Conservation (phyloP, 1,140 invertebrate species). For the Lysiphlebus fabarum region DNA sequence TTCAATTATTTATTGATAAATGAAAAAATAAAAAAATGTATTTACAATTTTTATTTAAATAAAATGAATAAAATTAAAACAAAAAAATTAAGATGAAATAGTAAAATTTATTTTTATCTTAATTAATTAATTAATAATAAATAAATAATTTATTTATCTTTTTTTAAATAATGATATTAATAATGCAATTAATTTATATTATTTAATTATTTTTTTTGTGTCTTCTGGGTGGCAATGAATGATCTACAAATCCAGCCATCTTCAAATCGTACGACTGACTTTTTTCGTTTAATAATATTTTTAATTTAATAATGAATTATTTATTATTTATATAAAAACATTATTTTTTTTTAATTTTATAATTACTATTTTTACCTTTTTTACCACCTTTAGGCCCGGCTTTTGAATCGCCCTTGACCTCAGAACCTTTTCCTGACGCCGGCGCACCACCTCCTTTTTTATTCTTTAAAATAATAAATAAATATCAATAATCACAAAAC, state of each 20-base stretch:
- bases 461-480: constrained; percentile 24
- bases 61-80: too few species aligned
- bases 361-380: constrained; percentile 23
- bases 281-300: too few species aligned
- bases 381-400: constrained; percentile 31
- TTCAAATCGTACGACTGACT: constrained; percentile 20
- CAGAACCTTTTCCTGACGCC: constrained; percentile 21
- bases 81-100: too few species aligned
- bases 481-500: constrained; percentile 11
- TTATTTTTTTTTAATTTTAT: too few species aligned
- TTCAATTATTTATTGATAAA: too few species aligned
- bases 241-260: constrained; percentile 26
- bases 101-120: too few species aligned
- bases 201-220: constrained; percentile 16
- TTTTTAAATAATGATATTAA: constrained; percentile 1
- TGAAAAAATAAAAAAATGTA: too few species aligned
- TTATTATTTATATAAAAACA: too few species aligned
- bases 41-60: too few species aligned
- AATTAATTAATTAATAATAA: too few species aligned
- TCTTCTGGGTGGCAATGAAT: constrained; percentile 15
- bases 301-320: too few species aligned
- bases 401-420: constrained; percentile 24
- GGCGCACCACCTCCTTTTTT: constrained; percentile 27
- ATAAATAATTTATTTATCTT: too few species aligned
- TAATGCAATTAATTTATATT: constrained; percentile 4